Conservation (phyloP, 2,113 vertebrate species). For the rabbit (Oryctolagus cuniculus) region DNA sequence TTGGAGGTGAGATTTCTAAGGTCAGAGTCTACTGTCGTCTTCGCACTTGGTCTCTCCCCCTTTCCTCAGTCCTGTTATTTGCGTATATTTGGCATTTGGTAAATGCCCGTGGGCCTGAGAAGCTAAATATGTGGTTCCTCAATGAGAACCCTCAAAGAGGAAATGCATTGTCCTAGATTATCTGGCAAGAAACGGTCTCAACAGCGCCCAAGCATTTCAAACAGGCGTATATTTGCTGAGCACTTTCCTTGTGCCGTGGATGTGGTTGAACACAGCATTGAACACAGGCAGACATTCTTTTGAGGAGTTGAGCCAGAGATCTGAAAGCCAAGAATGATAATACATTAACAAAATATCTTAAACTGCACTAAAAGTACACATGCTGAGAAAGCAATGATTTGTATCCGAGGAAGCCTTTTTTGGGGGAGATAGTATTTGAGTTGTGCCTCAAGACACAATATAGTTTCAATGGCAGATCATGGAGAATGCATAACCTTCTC, state of each 20-base stretch:
- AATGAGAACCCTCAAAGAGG: not conserved
- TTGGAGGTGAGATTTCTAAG: not conserved
- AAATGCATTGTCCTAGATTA: not conserved
- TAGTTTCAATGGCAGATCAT: not conserved
- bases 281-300: not conserved
- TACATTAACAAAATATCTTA: not conserved
- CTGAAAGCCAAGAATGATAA: not conserved
- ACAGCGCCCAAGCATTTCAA: not conserved
- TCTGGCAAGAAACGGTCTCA: not conserved
- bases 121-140: not conserved
- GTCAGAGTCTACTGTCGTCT: not conserved
- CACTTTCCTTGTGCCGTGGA: accelerated
- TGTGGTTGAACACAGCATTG: not conserved
- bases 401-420: not conserved
- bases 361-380: not conserved
- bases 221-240: not conserved
- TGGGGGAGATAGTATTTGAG: not conserved
- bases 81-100: not conserved
- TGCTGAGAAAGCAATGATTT: not conserved
- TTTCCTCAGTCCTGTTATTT: not conserved
- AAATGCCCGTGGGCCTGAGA: not conserved
- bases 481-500: not conserved
- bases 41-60: not conserved
- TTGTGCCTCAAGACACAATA: not conserved
- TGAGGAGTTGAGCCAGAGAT: not conserved